A percentile compares a stretch with the other conserved stretches of the same genome.
These are phyloP conservation scores for Pseudobourletiella spinata DNA, from an alignment of 1,140 invertebrate genomes.

Conservation along the genomic window DNA sequence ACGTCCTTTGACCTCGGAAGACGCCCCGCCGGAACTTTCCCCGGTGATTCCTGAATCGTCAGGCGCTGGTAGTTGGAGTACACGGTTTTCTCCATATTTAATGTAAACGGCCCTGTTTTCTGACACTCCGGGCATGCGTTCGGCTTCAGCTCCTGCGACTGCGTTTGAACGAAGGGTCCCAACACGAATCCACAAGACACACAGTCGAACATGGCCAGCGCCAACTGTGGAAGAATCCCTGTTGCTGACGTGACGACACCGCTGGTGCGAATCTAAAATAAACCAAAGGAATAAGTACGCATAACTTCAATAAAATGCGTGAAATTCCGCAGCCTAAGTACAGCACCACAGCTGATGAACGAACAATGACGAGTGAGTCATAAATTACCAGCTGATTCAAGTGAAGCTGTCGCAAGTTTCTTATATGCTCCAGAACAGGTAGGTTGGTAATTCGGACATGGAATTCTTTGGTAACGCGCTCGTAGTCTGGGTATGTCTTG, in stretches of 20 bases:
- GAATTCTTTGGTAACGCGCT: conserved; percentile 83
- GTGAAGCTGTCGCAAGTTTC: conserved; percentile 91
- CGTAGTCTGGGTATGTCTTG: conserved; percentile 91
- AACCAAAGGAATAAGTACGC: conserved; percentile 39
- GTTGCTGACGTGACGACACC: conserved; percentile 95
- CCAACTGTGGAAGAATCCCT: conserved; percentile 89
- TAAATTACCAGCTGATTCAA: conserved; percentile 75
- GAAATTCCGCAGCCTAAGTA: too few relatives aligned
- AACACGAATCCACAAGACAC: conserved; percentile 88
- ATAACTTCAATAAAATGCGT: neutral
- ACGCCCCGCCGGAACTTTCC: conserved; percentile 84
- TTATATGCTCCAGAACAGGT: conserved; percentile 89
- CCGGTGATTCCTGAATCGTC: conserved; percentile 93
- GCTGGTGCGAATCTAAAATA: conserved; percentile 55
- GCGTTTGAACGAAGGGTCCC: conserved; percentile 91
- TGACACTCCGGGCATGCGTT: conserved; percentile 97
- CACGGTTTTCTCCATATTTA: conserved; percentile 92
- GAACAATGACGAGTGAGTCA: too few relatives aligned
- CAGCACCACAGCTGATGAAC: too few relatives aligned
- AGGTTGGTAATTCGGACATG: conserved; percentile 91
- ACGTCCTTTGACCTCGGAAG: conserved; percentile 97
- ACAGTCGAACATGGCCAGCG: conserved; percentile 95
- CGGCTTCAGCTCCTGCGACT: conserved; percentile 88
- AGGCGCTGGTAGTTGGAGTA: conserved; percentile 99
- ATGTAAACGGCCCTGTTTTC: conserved; percentile 84